Base-by-base conservation (phyloP, 92 coral and sea anemone genomes). In the Actinostola sp. region DNA sequence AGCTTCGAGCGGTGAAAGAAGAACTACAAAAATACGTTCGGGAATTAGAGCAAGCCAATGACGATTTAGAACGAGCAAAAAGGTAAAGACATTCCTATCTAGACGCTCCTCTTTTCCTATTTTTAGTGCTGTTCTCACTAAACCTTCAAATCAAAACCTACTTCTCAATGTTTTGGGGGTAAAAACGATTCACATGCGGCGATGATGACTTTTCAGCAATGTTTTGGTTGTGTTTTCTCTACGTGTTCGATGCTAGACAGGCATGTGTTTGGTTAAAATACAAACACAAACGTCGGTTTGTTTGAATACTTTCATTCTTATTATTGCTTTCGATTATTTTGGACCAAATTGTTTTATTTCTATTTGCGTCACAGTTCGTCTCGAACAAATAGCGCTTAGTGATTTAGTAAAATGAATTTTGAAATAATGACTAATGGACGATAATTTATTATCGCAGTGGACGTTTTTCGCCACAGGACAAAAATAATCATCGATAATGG, bases 21-120 rank as follows among this genome's bases (percentile, higher is more conserved):
- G 98, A 92, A 75, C 92, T 94, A 13, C 89, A 87, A 73, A 93
- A 94, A 76, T 94, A 94, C 61, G 98, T 94, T 75, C 92, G 98
- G 70, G 97, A 94, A 71, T 86, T 94, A 48, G 98, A 94, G 75
- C 98, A 94, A 62, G 97, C 98, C 16, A 94, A 94, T 70, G 98
- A 94, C 77, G 98, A 94, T 78, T 66, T 94, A 53, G 98, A 94
- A 77, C 84, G 98, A 70, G 98, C 95, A 17, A 94, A 94, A 87
- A 92, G 98, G 98, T 94, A 62, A 71, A 44, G 50, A 41, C 55
- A 50, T 21, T 29, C 54, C 31, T 28, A 6, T 25, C 59, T 2
- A 15, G 43, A 31, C 72, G 33, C 72, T 68, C 74, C 74, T 68
- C 16, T n/a, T 11, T 33, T 30, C 27, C 49, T 26, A 52, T 50